Conservation (phyloP, 2,113 vertebrate species). For the Megaptera novaeangliae region DNA sequence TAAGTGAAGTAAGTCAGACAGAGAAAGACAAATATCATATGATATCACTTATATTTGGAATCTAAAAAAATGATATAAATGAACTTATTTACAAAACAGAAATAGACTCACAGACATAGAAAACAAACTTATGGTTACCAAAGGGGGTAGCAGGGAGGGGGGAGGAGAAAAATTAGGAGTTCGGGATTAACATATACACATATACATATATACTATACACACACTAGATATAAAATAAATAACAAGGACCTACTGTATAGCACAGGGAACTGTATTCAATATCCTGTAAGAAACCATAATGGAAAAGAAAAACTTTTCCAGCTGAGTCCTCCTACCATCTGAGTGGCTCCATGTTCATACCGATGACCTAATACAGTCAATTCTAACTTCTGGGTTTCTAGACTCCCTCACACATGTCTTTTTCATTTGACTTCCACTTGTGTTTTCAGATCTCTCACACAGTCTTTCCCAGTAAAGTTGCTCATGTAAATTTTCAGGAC, state of each 20-base stretch:
- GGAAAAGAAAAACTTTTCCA: not conserved
- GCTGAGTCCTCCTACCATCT: accelerated
- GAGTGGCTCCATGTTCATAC: not conserved
- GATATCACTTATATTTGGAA: not conserved
- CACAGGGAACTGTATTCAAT: not conserved
- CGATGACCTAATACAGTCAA: not conserved
- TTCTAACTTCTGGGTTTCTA: not conserved
- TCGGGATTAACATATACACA: not conserved
- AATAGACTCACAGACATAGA: not conserved
- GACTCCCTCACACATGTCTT: not conserved
- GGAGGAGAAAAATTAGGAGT: not conserved
- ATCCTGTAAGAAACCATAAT: not conserved
- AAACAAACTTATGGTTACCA: not conserved
- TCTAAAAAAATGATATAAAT: not conserved
- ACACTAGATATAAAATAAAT: not conserved
- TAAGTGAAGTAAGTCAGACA: no score
- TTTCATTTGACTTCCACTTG: not conserved
- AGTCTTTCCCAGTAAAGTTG: not conserved
- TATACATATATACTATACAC: no score
- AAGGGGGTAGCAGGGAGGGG: not conserved
- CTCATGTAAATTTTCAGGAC: not conserved
- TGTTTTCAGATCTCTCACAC: not conserved
- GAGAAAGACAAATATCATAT: no score
- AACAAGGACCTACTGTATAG: not conserved
- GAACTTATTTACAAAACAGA: not conserved